Evolutionary conservation across 2,113 vertebrate species (phyloP).

Genomic region (Pluvianellus socialis): DNA sequence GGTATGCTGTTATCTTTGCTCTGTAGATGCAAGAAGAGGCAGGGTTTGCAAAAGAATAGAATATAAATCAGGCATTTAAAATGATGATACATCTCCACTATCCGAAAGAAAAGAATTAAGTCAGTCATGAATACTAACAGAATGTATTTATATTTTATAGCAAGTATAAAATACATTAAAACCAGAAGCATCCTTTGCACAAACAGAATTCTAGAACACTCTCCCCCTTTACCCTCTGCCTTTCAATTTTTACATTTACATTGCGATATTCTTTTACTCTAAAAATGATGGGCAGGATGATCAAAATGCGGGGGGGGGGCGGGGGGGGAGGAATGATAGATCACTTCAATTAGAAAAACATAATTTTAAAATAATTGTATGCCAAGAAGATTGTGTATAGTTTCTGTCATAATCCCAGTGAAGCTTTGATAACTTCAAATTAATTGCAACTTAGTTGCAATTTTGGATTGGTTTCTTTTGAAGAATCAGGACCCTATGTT

Average conservation of each 20-base stretch:
- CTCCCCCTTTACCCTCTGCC: background rate
- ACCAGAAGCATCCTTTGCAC: background rate
- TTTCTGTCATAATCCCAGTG: conserved; percentile 23
- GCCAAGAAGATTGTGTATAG: background rate
- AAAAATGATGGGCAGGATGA: background rate
- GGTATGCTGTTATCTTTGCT: background rate
- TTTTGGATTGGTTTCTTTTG: conserved; percentile 52
- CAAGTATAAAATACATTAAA: conserved; percentile 15
- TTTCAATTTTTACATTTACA: conserved; percentile 7
- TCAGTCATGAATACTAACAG: background rate
- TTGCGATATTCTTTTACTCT: background rate
- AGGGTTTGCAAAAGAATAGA: background rate
- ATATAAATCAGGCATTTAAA: background rate
- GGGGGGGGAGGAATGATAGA: background rate
- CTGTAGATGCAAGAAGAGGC: background rate
- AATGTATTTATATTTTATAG: conserved; percentile 28
- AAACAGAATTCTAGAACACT: background rate
- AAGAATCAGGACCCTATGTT: conserved; percentile 26
- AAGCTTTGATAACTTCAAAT: conserved; percentile 36
- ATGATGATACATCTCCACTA: background rate
- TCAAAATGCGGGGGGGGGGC: background rate
- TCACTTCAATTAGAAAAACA: conserved; percentile 30
- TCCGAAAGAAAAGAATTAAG: conserved; percentile 1
- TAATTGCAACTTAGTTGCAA: background rate
- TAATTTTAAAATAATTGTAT: conserved; percentile 43